A percentile compares a stretch with the other conserved stretches of the same genome.
Conservation (phyloP, 2,113 vertebrate genomes). For the Nansenia antarctica region DNA sequence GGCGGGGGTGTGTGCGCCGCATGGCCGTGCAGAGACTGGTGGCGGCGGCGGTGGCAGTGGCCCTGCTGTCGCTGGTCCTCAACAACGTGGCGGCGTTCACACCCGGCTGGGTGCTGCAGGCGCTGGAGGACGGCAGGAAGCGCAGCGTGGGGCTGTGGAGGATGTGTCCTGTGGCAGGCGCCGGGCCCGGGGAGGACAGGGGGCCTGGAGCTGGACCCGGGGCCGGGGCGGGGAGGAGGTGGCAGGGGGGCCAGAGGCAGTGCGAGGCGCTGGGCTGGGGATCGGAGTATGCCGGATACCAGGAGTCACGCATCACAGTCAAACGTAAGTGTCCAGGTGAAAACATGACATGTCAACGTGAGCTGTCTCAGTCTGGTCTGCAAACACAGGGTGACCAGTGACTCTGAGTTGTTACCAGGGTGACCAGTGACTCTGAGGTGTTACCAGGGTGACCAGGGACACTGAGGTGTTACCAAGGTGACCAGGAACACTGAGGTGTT, state of each 20-base stretch:
- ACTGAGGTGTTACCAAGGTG: no score
- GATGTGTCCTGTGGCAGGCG: slow-evolving; percentile 88
- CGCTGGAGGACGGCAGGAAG: slow-evolving; percentile 87
- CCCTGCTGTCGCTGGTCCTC: slow-evolving; percentile 91
- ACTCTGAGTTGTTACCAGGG: no score
- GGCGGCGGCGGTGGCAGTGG: slow-evolving; percentile 89
- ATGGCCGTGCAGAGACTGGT: slow-evolving; percentile 95
- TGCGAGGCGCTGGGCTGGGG: slow-evolving; percentile 90
- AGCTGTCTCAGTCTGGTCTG: no score
- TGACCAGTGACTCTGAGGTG: no score
- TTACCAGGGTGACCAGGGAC: no score
- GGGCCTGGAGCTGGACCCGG: slow-evolving; percentile 66
- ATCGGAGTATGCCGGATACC: slow-evolving; percentile 88
- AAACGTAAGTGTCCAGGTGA: slow-evolving; percentile 96
- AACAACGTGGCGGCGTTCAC: slow-evolving; percentile 94
- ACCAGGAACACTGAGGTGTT: no score
- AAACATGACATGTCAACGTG: no score
- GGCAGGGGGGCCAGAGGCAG: slow-evolving; percentile 70
- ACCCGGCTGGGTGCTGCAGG: slow-evolving; percentile 93
- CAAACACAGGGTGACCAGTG: no score
- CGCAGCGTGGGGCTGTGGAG: slow-evolving; percentile 94
- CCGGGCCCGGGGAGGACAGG: slow-evolving; percentile 57
- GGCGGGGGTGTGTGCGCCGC: slow-evolving; percentile 58
- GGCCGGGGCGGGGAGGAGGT: slow-evolving; percentile 50
- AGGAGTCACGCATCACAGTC: slow-evolving; percentile 93